phyloP scores from a whole-genome alignment of 2,888 invertebrate genomes.

The Cancer borealis region DNA sequence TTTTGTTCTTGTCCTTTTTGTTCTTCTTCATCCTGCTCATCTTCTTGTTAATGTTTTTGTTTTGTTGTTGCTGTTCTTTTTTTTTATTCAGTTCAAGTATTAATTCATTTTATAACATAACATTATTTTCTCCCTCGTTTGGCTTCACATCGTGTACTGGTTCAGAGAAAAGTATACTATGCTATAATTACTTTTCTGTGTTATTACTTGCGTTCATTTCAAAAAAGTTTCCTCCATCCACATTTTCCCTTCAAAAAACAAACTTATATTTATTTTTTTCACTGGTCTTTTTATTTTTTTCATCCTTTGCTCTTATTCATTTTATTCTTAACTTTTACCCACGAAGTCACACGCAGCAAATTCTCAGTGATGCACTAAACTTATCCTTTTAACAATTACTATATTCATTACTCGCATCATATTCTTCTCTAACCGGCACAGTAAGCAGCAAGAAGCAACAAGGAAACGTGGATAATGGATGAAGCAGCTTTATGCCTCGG shows the following conservation, averaged over 20 bases:
- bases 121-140: neutral
- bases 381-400: neutral
- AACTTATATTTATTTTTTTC: neutral
- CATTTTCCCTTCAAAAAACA: neutral
- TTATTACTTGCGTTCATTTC: neutral
- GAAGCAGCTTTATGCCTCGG: constrained; percentile 28
- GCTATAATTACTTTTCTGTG: neutral
- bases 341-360: neutral
- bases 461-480: constrained; percentile 1
- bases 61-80: too few species aligned
- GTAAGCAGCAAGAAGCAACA: neutral
- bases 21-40: too few species aligned
- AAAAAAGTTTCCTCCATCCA: too few species aligned
- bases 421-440: neutral
- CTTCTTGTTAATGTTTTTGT: neutral
- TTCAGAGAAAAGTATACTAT: neutral
- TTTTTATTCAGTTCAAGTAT: too few species aligned
- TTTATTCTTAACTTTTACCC: neutral
- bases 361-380: neutral
- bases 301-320: neutral
- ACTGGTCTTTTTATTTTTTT: neutral
- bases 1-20: too few species aligned
- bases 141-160: neutral
- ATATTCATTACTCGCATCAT: neutral
- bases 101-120: neutral